Evolutionary conservation across 1,140 invertebrate genomes (phyloP).

Genomic region (Triops cancriformis): DNA sequence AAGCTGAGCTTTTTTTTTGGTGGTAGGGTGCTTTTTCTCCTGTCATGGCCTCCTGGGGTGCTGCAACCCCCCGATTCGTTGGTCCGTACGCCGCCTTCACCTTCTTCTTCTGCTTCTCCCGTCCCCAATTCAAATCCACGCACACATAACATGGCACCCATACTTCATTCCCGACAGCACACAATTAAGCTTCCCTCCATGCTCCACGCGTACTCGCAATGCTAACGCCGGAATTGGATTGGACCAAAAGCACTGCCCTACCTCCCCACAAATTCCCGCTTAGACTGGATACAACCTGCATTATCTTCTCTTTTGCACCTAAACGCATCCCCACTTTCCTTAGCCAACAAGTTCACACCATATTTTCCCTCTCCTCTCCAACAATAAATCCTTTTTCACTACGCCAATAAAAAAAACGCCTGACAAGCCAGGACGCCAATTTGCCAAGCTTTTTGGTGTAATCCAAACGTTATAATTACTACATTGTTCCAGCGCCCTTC

Average conservation of each 20-base stretch:
- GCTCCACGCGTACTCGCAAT: not conserved
- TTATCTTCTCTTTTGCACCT: not conserved
- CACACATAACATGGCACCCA: not conserved
- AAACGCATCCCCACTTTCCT: not conserved
- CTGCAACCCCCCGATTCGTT: slow-evolving; percentile 11
- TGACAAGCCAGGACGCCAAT: not conserved
- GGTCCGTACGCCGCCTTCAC: not conserved
- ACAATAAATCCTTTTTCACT: not conserved
- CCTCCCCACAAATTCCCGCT: not conserved
- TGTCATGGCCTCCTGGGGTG: slow-evolving; percentile 11
- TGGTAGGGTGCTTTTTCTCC: not conserved
- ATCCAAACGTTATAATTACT: not conserved
- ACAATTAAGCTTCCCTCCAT: slow-evolving; percentile 10
- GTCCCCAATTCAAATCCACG: not conserved
- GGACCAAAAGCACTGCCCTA: not conserved
- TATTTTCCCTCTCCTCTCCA: not conserved
- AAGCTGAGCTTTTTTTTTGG: not conserved
- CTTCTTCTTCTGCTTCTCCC: not conserved
- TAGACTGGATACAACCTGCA: not conserved
- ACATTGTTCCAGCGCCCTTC: not conserved
- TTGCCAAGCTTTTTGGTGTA: not conserved
- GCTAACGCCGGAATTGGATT: not conserved
- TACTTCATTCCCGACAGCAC: slow-evolving; percentile 12
- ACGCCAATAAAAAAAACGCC: not conserved
- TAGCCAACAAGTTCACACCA: not conserved